These are phyloP conservation scores for Anarrhichthys ocellatus DNA, from an alignment of 2,113 vertebrate genomes.

Conservation along the genomic window DNA sequence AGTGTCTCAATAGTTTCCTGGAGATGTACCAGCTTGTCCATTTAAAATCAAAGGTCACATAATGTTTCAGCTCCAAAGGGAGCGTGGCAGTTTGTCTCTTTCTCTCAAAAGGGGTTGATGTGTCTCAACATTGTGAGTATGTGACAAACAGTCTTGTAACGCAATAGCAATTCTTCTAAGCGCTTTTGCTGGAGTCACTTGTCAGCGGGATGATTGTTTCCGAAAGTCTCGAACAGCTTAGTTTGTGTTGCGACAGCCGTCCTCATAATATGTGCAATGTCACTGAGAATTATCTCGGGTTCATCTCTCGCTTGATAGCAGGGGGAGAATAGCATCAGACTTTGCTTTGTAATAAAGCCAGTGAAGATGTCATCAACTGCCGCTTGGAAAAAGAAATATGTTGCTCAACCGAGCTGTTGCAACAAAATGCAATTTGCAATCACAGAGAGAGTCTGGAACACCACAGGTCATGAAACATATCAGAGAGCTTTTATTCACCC, in stretches of 20 bases:
- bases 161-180: neutral
- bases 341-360: constrained; percentile 58
- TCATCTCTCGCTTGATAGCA: constrained; percentile 57
- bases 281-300: constrained; percentile 26
- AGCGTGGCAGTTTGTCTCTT: neutral
- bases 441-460: constrained; percentile 18
- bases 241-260: constrained; percentile 25
- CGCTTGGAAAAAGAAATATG: constrained; percentile 8
- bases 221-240: neutral
- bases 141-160: neutral
- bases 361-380: constrained; percentile 46
- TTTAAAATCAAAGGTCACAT: constrained; percentile 32
- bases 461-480: constrained; percentile 5
- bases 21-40: neutral
- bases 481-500: constrained; percentile 19
- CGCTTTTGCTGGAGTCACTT: neutral
- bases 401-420: constrained; percentile 69
- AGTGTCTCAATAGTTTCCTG: constrained; percentile 32
- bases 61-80: neutral
- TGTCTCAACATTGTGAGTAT: constrained; percentile 13
- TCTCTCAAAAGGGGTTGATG: neutral
- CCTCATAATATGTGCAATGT: neutral
- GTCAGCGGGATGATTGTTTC: constrained; percentile 27
- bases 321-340: constrained; percentile 40
- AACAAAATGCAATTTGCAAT: constrained; percentile 58